phyloP scores from a whole-genome alignment of 2,797 vertebrate genomes.

The Periparus ater region DNA sequence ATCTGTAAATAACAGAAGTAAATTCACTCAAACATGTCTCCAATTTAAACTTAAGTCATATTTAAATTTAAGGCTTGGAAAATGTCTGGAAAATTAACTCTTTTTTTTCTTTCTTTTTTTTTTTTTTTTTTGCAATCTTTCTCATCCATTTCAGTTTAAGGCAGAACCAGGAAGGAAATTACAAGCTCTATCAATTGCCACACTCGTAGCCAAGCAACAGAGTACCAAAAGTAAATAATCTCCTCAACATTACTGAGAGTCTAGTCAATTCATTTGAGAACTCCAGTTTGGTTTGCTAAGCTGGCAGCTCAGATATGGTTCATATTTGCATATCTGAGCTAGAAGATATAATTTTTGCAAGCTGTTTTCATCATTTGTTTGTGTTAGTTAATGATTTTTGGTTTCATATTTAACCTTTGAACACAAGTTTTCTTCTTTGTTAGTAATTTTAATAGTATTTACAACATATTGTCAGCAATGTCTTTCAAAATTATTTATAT shows the following conservation, averaged over 20 bases:
- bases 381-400: not conserved
- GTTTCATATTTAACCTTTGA: not conserved
- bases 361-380: not conserved
- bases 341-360: not conserved
- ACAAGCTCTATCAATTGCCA: not conserved
- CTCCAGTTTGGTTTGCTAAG: not conserved
- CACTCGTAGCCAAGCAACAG: not conserved
- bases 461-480: not conserved
- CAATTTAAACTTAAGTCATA: not conserved
- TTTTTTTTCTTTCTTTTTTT: no score
- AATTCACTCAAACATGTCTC: not conserved
- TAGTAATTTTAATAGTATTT: not conserved
- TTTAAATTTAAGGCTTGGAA: not conserved
- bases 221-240: not conserved
- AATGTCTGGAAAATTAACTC: not conserved
- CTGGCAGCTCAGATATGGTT: not conserved
- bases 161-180: not conserved
- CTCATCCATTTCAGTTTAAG: not conserved
- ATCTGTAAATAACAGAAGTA: not conserved
- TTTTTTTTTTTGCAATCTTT: not conserved
- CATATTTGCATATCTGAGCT: not conserved
- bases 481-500: not conserved
- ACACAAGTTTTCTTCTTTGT: not conserved
- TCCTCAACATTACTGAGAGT: not conserved
- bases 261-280: not conserved